phyloP scores from a whole-genome alignment of 2,888 invertebrate species.

The Pinctada fucata region DNA sequence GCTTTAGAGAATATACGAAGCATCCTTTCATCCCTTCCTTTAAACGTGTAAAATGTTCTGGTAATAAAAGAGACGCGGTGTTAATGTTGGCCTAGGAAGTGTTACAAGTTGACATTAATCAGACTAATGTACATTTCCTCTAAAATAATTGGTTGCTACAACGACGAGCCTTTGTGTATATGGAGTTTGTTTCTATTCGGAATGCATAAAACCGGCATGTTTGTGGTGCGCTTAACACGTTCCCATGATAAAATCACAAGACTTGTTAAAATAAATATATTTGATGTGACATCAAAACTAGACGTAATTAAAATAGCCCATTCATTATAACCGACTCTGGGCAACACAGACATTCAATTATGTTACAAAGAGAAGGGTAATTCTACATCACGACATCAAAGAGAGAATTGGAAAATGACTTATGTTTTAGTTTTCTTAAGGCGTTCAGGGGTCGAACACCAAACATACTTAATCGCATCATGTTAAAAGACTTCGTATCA shows the following conservation, averaged over 20 bases:
- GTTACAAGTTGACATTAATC: slow-evolving; percentile 1
- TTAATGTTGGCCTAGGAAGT: not conserved
- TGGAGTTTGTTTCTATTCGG: not conserved
- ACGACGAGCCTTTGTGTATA: slow-evolving; percentile 7
- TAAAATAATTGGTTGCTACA: slow-evolving; percentile 4
- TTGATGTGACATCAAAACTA: slow-evolving; percentile 17
- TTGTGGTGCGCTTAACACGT: slow-evolving; percentile 1
- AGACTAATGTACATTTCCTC: slow-evolving; percentile 7
- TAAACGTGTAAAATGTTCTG: not conserved
- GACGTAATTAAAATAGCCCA: slow-evolving; percentile 17
- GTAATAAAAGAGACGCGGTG: not conserved
- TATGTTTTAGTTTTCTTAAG: slow-evolving; percentile 21
- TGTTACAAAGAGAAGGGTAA: slow-evolving; percentile 8
- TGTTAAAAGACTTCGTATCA: not conserved
- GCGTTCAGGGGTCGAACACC: slow-evolving; percentile 13
- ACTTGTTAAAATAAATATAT: slow-evolving; percentile 17
- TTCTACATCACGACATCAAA: slow-evolving; percentile 9
- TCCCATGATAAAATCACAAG: slow-evolving; percentile 7
- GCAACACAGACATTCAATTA: slow-evolving; percentile 22
- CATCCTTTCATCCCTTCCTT: not conserved
- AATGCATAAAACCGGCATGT: slow-evolving; percentile 16
- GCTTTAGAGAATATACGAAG: not conserved
- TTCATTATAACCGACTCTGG: not conserved
- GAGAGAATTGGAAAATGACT: slow-evolving; percentile 13
- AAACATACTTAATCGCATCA: slow-evolving; percentile 10